Conservation (phyloP, 2,797 vertebrate species). For the Micrastur ruficollis region DNA sequence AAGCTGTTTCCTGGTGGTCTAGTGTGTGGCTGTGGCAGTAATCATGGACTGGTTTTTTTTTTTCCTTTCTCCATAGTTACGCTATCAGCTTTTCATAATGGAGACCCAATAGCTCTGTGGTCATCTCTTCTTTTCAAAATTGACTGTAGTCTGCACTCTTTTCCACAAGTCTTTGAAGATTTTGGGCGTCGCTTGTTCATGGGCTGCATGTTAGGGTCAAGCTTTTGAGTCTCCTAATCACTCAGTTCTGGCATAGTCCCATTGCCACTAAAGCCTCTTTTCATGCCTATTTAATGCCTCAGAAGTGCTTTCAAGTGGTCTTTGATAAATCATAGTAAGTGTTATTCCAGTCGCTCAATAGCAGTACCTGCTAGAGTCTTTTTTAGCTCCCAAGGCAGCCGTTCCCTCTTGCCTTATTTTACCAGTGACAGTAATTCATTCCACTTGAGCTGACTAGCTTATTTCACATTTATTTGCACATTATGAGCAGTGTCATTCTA, state of each 20-base stretch:
- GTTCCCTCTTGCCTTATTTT: slow-evolving; percentile 76
- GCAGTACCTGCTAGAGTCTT: slow-evolving; percentile 73
- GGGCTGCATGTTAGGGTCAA: slow-evolving; percentile 34
- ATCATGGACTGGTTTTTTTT: neutral
- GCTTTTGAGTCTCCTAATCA: slow-evolving; percentile 60
- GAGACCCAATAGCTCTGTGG: neutral
- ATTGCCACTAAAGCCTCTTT: slow-evolving; percentile 79
- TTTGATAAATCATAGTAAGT: slow-evolving; percentile 86
- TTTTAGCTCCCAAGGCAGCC: slow-evolving; percentile 76
- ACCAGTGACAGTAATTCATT: slow-evolving; percentile 75
- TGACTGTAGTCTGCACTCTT: neutral
- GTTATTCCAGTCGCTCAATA: slow-evolving; percentile 81
- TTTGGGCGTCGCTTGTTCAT: neutral
- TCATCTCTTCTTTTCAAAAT: neutral
- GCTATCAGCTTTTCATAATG: neutral
- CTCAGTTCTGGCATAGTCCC: slow-evolving; percentile 56
- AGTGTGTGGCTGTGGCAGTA: neutral
- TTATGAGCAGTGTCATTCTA: slow-evolving; percentile 73
- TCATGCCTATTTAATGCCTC: slow-evolving; percentile 84
- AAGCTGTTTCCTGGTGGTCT: neutral
- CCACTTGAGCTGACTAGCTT: slow-evolving; percentile 73
- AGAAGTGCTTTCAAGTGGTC: slow-evolving; percentile 90
- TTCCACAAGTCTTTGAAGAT: slow-evolving; percentile 44
- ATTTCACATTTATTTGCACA: slow-evolving; percentile 73
- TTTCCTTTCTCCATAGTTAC: neutral